Percentiles rank a stretch among this genome's conserved stretches.
Conservation (phyloP, 2,888 invertebrate species). For the Polyploca ridens region DNA sequence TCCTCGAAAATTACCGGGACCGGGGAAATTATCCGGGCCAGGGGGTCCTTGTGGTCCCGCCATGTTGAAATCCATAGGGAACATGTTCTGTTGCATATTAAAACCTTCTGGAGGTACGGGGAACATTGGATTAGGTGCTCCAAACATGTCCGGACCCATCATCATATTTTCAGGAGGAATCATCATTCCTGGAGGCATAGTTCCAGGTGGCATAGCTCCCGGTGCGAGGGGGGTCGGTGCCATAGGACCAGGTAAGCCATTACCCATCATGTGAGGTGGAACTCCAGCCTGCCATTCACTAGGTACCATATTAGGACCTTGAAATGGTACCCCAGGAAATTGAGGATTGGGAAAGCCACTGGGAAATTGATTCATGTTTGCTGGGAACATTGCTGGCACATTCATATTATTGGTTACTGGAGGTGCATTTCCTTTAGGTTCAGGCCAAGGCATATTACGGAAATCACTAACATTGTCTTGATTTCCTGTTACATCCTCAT, state of each 20-base stretch:
- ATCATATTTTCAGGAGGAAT: constrained; percentile 75
- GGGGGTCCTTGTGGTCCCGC: constrained; percentile 62
- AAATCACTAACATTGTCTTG: constrained; percentile 92
- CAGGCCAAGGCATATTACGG: constrained; percentile 92
- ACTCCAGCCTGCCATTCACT: constrained; percentile 73
- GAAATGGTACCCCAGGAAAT: constrained; percentile 76
- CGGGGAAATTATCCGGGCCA: constrained; percentile 65
- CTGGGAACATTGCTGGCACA: constrained; percentile 77
- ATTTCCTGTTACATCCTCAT: constrained; percentile 94
- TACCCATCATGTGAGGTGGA: constrained; percentile 64
- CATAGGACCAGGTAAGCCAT: constrained; percentile 66
- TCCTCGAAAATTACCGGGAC: constrained; percentile 79
- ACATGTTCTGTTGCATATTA: constrained; percentile 78
- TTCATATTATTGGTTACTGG: constrained; percentile 53
- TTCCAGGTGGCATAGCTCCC: constrained; percentile 61
- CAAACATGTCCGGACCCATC: constrained; percentile 53
- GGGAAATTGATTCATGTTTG: constrained; percentile 74
- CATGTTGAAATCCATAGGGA: constrained; percentile 82
- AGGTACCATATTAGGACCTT: constrained; percentile 67
- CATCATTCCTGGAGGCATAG: constrained; percentile 72
- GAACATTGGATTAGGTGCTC: constrained; percentile 39
- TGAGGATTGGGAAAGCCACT: constrained; percentile 75
- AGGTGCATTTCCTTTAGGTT: constrained; percentile 89
- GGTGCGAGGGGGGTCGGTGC: constrained; percentile 61
- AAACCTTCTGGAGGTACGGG: constrained; percentile 61